These are phyloP conservation scores for Mastacembelus armatus DNA, from an alignment of 2,797 vertebrate genomes.

Conservation along the genomic window DNA sequence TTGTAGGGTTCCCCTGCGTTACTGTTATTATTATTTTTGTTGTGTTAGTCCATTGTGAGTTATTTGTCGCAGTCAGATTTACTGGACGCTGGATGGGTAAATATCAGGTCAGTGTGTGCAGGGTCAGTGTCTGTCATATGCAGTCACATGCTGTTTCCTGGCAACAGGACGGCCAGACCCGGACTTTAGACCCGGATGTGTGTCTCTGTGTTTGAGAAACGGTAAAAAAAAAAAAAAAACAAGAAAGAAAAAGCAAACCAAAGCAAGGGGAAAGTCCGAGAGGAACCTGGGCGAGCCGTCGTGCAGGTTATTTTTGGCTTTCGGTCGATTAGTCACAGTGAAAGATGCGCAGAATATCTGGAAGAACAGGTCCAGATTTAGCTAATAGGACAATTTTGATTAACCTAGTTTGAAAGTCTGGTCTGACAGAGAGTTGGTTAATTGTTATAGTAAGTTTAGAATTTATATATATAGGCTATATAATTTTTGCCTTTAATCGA, in stretches of 20 bases:
- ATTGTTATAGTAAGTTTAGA: too few species aligned
- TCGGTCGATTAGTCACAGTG: background rate
- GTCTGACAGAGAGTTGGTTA: too few species aligned
- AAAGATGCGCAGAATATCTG: conserved; percentile 35
- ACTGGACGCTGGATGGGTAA: conserved; percentile 2
- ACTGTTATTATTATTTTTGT: background rate
- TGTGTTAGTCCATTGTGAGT: background rate
- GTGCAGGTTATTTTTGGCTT: conserved; percentile 15
- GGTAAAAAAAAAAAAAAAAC: background rate
- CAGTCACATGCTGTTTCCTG: conserved; percentile 64
- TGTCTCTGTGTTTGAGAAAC: background rate
- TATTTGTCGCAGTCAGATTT: background rate
- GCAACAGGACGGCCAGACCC: conserved; percentile 27
- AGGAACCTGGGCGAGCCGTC: conserved; percentile 24
- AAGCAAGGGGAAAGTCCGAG: background rate
- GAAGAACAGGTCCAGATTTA: conserved; percentile 38
- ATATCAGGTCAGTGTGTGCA: conserved; percentile 3
- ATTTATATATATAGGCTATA: too few species aligned
- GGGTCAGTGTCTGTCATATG: conserved; percentile 38
- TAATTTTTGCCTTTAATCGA: too few species aligned
- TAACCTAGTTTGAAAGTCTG: too few species aligned
- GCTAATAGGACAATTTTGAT: too few species aligned
- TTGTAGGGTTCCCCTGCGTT: background rate
- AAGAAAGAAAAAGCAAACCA: too few species aligned
- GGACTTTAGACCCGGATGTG: conserved; percentile 66